Evolutionary conservation across 2,113 vertebrate species (phyloP), one percentile per base, ranked within the genome.

Genomic region (Tonatia bakeri): DNA sequence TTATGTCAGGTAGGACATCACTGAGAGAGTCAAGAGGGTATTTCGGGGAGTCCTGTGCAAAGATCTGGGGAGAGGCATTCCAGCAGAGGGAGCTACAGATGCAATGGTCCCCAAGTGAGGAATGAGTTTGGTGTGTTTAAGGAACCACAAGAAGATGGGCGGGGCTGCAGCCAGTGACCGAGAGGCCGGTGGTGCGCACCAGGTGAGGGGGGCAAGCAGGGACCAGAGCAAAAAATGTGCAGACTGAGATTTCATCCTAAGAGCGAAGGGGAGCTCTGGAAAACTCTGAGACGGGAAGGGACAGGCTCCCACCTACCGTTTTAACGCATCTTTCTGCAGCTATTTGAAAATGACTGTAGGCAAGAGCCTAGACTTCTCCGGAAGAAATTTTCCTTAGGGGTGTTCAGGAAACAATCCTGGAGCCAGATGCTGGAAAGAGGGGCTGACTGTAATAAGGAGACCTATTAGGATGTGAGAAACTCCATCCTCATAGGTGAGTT

Each of bases 101-200:
- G 33, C 8, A 50, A 45, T 33, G 4, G 17, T 36, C 40, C 56
- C 26, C 15, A 33, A 56, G n/a, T 0, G 0, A 8, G 5, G 47
- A 43, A 43, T 1, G 17, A 28, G 36, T 40, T 8, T 61, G 11
- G 22, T 2, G 36, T 40, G 36, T 69, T 80, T 65, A 54, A 84
- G 38, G 77, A 85, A 16, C 13, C 10, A 3, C 36, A 50, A 80
- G 70, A 54, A 90, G 22, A 20, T 47, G 52, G 40, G 8, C 2
- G 50, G 16, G 54, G 64, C 38, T 24, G 22, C 19, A n/a, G 47
- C 61, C 67, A 19, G 31, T 24, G 81, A 73, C 54, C 26, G 64
- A 61, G 80, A 13, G 5, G 28, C 17, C 7, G 12, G 8, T 1
- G 59, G 14, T 11, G 10, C 47, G 36, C 20, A 8, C 1, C 1